Percentiles rank a stretch among this genome's conserved stretches.
These are phyloP conservation scores for Pocillopora damicornis DNA, from an alignment of 64 coral and sea anemone genomes.

Conservation along the genomic window DNA sequence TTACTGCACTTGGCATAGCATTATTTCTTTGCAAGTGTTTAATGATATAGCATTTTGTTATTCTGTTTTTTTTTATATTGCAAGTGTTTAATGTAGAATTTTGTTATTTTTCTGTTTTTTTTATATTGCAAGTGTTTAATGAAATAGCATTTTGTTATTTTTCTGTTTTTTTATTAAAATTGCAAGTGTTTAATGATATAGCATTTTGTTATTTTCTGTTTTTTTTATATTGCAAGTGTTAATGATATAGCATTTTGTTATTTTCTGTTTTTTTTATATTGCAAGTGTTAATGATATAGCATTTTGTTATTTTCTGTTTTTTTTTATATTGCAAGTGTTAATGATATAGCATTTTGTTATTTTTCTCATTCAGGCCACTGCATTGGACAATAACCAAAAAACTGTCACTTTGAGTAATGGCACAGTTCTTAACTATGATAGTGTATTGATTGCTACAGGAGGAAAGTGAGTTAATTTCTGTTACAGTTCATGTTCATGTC, in stretches of 20 bases:
- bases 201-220: neutral
- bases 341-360: neutral
- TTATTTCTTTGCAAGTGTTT: too few species aligned
- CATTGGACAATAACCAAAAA: constrained; percentile 59
- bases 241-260: neutral
- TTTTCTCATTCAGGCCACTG: constrained; percentile 49
- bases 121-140: too few species aligned
- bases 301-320: too few species aligned
- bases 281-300: too few species aligned
- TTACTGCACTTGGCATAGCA: too few species aligned
- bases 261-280: too few species aligned
- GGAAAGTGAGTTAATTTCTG: constrained; percentile 69
- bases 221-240: neutral
- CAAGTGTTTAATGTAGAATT: neutral
- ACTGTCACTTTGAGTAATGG: constrained; percentile 78
- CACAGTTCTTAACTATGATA: constrained; percentile 64
- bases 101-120: too few species aligned
- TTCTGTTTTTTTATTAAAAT: too few species aligned
- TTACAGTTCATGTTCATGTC: neutral
- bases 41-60: neutral
- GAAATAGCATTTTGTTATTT: too few species aligned
- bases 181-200: too few species aligned
- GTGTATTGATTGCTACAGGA: constrained; percentile 84
- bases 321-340: too few species aligned
- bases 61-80: neutral